Evolutionary conservation across 2,888 invertebrate genomes (phyloP), one percentile per base, ranked within the genome.

Genomic region (Augochlorella aurata): DNA sequence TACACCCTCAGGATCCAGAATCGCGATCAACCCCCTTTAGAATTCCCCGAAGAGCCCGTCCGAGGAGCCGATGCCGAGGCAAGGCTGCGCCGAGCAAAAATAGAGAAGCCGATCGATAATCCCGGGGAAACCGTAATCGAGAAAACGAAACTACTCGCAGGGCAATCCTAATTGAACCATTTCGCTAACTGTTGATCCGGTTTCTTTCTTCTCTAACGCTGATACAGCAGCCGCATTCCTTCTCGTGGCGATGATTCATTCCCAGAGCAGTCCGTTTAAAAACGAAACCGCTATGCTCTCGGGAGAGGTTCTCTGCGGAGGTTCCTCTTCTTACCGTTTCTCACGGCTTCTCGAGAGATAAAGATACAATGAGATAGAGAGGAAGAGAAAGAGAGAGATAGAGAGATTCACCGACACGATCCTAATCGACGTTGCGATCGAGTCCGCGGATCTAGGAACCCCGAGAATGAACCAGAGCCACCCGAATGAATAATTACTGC

Each of bases 401-500:
- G 54, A 24, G 63, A 38, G 50, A 44, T 16, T 10, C 44, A 3
- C 21, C 18, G 73, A 49, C 45, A 12, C 52, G 47, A 21, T 50
- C 29, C 24, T 5, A 54, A 73, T 77, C 68, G 44, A 29, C 44
- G 29, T 14, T 29, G 38, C 38, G 69, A 81, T 78, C 78, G 61
- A 5, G 63, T 24, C 63, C 47, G 29, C 29, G 61, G 54, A 14
- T 58, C 54, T 24, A 58, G 14, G 58, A 58, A 14, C 12, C 24
- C 21, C 58, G 5, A 29, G 38, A 18, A 24, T 10, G 14, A 63
- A 38, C 63, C 16, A n/a, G 50, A 29, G 18, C 8, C 38, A 2
- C 12, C 18, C 45, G n/a, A 52, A 21, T 79, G 74, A 81, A 79
- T 81, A 81, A 79, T 79, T 79, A 47, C 21, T 66, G 50, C 54